A percentile compares a stretch with the other conserved stretches of the same genome.
phyloP scores from a whole-genome alignment of 2,797 vertebrate species.

The Diglossa cyanea region DNA sequence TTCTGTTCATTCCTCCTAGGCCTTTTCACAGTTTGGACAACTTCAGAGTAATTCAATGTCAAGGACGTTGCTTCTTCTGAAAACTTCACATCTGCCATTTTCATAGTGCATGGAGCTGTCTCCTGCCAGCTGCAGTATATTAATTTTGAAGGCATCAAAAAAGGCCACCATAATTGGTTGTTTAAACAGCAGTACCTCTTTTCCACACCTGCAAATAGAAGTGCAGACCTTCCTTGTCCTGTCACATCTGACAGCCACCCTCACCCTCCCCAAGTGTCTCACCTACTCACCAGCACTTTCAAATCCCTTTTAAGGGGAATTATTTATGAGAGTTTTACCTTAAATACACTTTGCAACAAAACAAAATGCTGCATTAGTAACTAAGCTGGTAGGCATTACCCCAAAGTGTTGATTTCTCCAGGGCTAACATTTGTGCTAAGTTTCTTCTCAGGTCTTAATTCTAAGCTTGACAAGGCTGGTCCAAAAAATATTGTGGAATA shows the following conservation, averaged over 20 bases:
- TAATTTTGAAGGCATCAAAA: not conserved
- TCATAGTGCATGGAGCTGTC: not conserved
- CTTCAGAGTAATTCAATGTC: not conserved
- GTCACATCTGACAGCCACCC: not conserved
- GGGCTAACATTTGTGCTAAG: not conserved
- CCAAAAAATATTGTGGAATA: not conserved
- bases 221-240: not conserved
- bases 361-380: not conserved
- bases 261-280: not conserved
- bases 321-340: not conserved
- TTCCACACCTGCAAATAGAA: not conserved
- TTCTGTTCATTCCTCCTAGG: not conserved
- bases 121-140: not conserved
- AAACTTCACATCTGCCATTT: not conserved
- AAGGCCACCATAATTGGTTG: not conserved
- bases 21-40: not conserved
- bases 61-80: not conserved
- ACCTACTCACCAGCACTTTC: not conserved
- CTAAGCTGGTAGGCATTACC: not conserved
- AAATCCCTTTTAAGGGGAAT: not conserved
- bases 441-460: not conserved
- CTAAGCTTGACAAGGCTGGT: not conserved
- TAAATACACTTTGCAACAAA: not conserved
- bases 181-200: not conserved
- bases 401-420: not conserved